Evolutionary conservation across 2,797 vertebrate species (phyloP).

Genomic region (Mus minutoides): DNA sequence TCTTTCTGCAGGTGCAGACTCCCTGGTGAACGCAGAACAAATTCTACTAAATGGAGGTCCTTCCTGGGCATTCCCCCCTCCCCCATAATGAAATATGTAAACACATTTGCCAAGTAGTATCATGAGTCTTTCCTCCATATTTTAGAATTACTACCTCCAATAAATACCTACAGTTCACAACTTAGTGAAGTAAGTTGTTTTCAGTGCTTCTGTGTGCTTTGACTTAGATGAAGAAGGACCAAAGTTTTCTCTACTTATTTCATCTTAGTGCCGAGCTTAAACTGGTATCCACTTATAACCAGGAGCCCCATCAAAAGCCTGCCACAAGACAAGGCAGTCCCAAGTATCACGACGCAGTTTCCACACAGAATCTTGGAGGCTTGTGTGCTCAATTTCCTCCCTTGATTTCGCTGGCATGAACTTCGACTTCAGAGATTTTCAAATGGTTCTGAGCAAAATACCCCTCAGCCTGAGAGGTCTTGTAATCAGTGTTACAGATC

Average conservation of each 20-base stretch:
- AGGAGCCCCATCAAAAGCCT: neutral
- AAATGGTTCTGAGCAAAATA: slow-evolving; percentile 4
- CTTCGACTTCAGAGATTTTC: slow-evolving; percentile 36
- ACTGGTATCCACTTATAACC: neutral
- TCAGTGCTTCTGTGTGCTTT: slow-evolving; percentile 17
- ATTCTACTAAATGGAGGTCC: slow-evolving; percentile 35
- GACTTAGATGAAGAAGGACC: neutral
- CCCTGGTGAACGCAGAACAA: neutral
- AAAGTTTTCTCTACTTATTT: neutral
- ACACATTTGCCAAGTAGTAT: slow-evolving; percentile 45
- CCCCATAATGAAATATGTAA: neutral
- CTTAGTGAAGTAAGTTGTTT: slow-evolving; percentile 30
- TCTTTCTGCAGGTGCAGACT: slow-evolving; percentile 14
- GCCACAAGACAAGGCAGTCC: neutral
- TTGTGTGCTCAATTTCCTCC: neutral
- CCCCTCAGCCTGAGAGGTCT: neutral
- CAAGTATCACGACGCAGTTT: neutral
- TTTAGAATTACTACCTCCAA: slow-evolving; percentile 34
- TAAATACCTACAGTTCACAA: slow-evolving; percentile 37
- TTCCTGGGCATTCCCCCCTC: neutral
- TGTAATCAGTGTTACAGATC: neutral
- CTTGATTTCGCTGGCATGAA: slow-evolving; percentile 26
- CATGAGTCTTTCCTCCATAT: neutral
- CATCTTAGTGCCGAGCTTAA: neutral
- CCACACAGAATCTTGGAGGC: neutral